Evolutionary conservation across 2,888 invertebrate species (phyloP).

Genomic region (Drosophila phalerata): DNA sequence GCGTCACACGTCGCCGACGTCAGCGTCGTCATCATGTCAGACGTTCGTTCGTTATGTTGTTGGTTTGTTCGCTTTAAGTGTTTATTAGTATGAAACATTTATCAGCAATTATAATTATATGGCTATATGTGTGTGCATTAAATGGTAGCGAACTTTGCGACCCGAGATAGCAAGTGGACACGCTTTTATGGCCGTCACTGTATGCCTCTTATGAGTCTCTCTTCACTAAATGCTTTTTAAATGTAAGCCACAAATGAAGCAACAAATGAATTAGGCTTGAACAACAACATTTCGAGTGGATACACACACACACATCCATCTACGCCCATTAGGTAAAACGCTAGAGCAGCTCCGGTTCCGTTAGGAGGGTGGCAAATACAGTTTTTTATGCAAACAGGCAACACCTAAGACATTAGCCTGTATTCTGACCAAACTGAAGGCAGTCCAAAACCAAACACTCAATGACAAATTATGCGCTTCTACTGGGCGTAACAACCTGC

Average conservation of each 20-base stretch:
- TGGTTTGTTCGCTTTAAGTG: constrained; percentile 67
- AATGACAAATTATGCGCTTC: constrained; percentile 80
- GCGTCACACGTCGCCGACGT: constrained; percentile 71
- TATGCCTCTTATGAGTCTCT: constrained; percentile 4
- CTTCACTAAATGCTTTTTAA: constrained; percentile 72
- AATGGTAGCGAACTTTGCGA: constrained; percentile 81
- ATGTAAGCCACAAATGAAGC: constrained; percentile 68
- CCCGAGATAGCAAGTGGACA: constrained; percentile 58
- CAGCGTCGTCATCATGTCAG: constrained; percentile 29
- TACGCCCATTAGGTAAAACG: constrained; percentile 61
- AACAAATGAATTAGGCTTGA: constrained; percentile 55
- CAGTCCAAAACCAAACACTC: constrained; percentile 73
- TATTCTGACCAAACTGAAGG: constrained; percentile 20
- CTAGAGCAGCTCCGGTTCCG: constrained; percentile 40
- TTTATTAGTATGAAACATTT: constrained; percentile 81
- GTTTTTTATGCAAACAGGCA: constrained; percentile 63
- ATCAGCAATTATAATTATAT: constrained; percentile 84
- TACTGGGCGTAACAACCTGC: constrained; percentile 64
- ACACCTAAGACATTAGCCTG: constrained; percentile 75
- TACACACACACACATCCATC: constrained; percentile 38
- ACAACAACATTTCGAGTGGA: constrained; percentile 59
- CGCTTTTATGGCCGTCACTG: constrained; percentile 55
- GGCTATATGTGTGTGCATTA: constrained; percentile 74
- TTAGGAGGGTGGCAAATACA: constrained; percentile 44
- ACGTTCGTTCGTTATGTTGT: constrained; percentile 20